A percentile compares a stretch with the other conserved stretches of the same genome.
These are phyloP conservation scores for Drosophila kurseongensis DNA, from an alignment of 1,140 invertebrate species.

Conservation along the genomic window DNA sequence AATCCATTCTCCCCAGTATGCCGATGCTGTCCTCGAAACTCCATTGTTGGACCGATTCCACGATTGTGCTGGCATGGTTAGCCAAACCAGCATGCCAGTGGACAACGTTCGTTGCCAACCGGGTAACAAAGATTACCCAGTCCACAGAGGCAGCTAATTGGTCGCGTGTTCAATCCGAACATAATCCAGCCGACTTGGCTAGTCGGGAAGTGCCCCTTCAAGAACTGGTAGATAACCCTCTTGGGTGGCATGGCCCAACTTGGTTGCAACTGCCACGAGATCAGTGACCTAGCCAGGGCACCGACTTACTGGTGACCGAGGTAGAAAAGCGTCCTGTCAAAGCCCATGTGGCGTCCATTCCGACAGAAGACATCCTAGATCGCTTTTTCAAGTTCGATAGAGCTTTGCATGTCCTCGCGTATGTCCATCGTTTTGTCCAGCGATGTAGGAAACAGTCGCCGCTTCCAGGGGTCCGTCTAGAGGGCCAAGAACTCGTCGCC, in stretches of 20 bases:
- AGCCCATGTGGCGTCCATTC: neutral
- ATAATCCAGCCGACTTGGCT: conserved; percentile 8
- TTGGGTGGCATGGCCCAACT: conserved; percentile 11
- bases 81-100: neutral
- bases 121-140: neutral
- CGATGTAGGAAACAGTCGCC: too few relatives aligned
- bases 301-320: neutral
- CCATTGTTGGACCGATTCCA: neutral
- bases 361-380: neutral
- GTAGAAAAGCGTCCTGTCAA: neutral
- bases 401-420: too few relatives aligned
- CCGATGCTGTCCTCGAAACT: too few relatives aligned
- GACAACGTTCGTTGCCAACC: conserved; percentile 1
- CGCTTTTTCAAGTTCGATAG: too few relatives aligned
- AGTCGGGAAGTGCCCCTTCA: neutral
- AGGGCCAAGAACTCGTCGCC: too few relatives aligned
- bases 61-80: conserved; percentile 2
- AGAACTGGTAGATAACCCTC: neutral
- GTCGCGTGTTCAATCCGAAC: conserved; percentile 1
- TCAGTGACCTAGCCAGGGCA: neutral
- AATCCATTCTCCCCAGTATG: too few relatives aligned
- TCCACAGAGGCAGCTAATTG: neutral
- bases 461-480: too few relatives aligned
- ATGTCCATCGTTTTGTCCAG: too few relatives aligned
- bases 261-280: neutral